Evolutionary conservation across 2,888 invertebrate species (phyloP).

Genomic region (Agriotes lineatus): DNA sequence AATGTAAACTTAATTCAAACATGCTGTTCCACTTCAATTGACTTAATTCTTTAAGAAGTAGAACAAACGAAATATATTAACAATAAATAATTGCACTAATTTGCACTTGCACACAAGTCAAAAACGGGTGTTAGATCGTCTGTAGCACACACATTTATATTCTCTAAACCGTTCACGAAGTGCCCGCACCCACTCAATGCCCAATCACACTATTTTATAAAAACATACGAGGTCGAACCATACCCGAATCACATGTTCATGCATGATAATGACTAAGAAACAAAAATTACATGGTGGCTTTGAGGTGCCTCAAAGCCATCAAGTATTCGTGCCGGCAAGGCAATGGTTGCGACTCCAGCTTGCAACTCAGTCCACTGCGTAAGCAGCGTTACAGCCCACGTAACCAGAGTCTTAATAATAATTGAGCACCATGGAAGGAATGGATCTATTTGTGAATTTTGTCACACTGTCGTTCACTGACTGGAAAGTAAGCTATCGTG

Average conservation of each 20-base stretch:
- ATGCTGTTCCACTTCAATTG: too few species aligned
- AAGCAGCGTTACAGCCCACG: slow-evolving; percentile 55
- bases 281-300: slow-evolving; percentile 23
- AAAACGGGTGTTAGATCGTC: neutral
- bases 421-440: slow-evolving; percentile 81
- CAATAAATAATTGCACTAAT: neutral
- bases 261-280: slow-evolving; percentile 15
- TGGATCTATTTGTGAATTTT: slow-evolving; percentile 67
- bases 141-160: neutral
- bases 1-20: too few species aligned
- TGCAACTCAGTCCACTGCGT: slow-evolving; percentile 58
- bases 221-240: slow-evolving; percentile 1
- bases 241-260: slow-evolving; percentile 14
- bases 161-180: neutral
- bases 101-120: neutral
- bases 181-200: neutral
- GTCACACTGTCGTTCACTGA: slow-evolving; percentile 48
- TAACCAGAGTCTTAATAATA: slow-evolving; percentile 54
- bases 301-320: slow-evolving; percentile 18
- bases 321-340: slow-evolving; percentile 54
- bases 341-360: slow-evolving; percentile 54
- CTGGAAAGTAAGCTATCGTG: slow-evolving; percentile 57
- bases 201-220: neutral
- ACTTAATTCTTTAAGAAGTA: too few species aligned
- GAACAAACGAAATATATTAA: neutral